Percentiles rank a stretch among this genome's conserved stretches.
phyloP scores from a whole-genome alignment of 2,888 invertebrate genomes.

The Drosophila robusta region DNA sequence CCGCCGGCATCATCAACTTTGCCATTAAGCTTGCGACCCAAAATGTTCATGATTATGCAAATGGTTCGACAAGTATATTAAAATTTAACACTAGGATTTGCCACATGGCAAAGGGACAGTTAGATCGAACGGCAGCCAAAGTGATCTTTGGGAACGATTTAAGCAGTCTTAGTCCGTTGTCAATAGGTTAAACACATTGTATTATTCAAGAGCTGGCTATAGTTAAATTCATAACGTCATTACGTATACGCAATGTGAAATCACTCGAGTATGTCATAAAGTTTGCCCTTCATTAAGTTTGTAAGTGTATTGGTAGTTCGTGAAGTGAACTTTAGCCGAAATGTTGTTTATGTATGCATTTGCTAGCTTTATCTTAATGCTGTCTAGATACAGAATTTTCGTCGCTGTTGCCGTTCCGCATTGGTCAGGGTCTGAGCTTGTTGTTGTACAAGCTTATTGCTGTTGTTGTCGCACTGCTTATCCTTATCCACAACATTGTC shows the following conservation, averaged over 20 bases:
- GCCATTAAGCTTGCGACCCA: conserved; percentile 47
- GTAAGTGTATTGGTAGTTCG: conserved; percentile 51
- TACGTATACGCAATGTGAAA: conserved; percentile 26
- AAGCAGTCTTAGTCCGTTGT: neutral
- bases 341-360: conserved; percentile 75
- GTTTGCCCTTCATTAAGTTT: conserved; percentile 6
- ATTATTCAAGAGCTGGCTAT: neutral
- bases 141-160: neutral
- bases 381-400: conserved; percentile 77
- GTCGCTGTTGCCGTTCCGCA: conserved; percentile 45
- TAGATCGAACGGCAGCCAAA: conserved; percentile 1
- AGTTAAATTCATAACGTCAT: neutral
- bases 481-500: conserved; percentile 80
- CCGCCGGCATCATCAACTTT: conserved; percentile 58
- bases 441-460: conserved; percentile 71
- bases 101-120: neutral
- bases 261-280: conserved; percentile 11
- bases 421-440: conserved; percentile 50
- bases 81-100: conserved; percentile 39
- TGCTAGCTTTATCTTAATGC: conserved; percentile 80
- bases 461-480: conserved; percentile 74
- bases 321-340: conserved; percentile 13
- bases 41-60: conserved; percentile 60
- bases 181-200: conserved; percentile 5
- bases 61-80: conserved; percentile 42